phyloP scores from a whole-genome alignment of 2,797 vertebrate genomes.

The Falco naumanni region DNA sequence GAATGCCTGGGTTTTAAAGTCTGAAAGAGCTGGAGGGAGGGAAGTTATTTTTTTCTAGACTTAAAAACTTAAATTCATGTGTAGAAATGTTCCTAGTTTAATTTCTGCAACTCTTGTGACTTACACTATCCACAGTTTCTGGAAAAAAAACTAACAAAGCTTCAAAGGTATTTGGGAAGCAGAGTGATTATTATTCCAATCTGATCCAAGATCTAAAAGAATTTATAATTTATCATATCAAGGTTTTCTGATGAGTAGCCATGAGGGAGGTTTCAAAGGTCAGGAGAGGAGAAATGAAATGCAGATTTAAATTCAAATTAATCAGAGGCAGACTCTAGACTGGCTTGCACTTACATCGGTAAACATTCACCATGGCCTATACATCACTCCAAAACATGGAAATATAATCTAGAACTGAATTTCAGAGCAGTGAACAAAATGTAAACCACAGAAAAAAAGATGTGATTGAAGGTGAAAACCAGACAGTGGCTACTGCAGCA shows the following conservation, averaged over 20 bases:
- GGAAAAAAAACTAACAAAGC: slow-evolving; percentile 19
- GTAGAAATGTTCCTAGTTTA: neutral
- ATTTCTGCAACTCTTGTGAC: neutral
- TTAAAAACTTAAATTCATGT: neutral
- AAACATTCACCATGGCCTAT: neutral
- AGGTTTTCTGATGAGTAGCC: slow-evolving; percentile 53
- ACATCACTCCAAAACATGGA: neutral
- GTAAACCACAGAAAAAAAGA: neutral
- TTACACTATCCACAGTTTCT: neutral
- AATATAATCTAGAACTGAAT: neutral
- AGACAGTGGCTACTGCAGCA: neutral
- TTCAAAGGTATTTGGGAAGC: neutral
- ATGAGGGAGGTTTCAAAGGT: slow-evolving; percentile 67
- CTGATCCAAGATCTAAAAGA: slow-evolving; percentile 58
- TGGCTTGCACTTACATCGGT: neutral
- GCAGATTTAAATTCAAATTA: slow-evolving; percentile 60
- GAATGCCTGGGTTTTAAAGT: neutral
- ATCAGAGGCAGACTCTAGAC: slow-evolving; percentile 1
- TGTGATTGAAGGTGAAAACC: neutral
- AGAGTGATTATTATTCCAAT: slow-evolving; percentile 52
- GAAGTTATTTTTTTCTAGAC: neutral
- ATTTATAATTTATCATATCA: slow-evolving; percentile 60
- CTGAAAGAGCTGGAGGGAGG: neutral
- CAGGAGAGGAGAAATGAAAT: slow-evolving; percentile 62
- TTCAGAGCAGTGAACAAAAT: neutral